Evolutionary conservation across 2,888 invertebrate species (phyloP), one percentile per base, ranked within the genome.

Genomic region (Synanthedon myopaeformis): DNA sequence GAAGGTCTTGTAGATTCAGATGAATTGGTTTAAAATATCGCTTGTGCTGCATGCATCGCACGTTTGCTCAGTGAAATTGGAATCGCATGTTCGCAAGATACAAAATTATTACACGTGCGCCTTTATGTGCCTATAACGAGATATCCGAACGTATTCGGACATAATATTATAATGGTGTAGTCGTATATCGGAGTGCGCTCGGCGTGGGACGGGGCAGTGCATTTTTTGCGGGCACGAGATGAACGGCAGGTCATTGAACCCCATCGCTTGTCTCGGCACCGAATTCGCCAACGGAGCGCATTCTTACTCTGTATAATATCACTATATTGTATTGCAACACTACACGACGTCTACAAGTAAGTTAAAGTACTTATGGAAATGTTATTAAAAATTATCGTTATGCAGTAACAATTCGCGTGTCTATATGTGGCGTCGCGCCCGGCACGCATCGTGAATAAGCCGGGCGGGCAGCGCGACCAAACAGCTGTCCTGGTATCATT

Each of bases 161-260:
- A 70, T 63, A 68, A 61, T 42, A 19, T 19, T 69, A 63, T 70
- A 69, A 68, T 61, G 66, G 60, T 62, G 59, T 69, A 61, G 67
- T 63, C 78, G 80, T 79, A 79, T 76, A 78, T 70, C 35, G 79
- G 75, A 74, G 71, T 54, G 77, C 76, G 79, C 81, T 82, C 73
- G 72, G 76, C 79, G 86, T 84, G 85, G 84, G 85, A 80, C 77
- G 84, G 74, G 76, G 72, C 84, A 81, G 69, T 87, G 84, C 85
- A 87, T 84, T 87, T 87, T 87, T 87, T 87, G 85, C 82, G 76
- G 72, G 68, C 73, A 67, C 65, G 73, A 83, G 79, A 85, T 80
- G 83, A 82, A 79, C 79, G 76, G 71, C 64, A 72, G 82, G 78
- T 80, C 79, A 67, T 72, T 78, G 84, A 86, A 80, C 86, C 70